phyloP scores from a whole-genome alignment of 1,140 invertebrate genomes.

The Trichonephila inaurata region DNA sequence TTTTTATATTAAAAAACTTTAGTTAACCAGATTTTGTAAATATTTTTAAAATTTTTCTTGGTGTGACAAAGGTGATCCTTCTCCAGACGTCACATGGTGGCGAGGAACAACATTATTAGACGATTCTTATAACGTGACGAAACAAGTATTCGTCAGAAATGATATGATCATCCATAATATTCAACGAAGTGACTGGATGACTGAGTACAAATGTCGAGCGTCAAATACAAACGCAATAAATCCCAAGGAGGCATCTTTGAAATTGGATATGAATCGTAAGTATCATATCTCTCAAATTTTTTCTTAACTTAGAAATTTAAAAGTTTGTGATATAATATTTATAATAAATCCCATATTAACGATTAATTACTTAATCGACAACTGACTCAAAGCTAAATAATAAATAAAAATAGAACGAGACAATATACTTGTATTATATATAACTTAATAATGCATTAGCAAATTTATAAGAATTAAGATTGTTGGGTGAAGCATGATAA shows the following conservation, averaged over 20 bases:
- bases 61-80: constrained; percentile 85
- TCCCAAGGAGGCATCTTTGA: constrained; percentile 78
- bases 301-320: too few species aligned
- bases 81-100: constrained; percentile 90
- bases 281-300: too few species aligned
- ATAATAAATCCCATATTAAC: too few species aligned
- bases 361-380: too few species aligned
- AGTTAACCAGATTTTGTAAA: background rate
- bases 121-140: constrained; percentile 83
- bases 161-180: constrained; percentile 88
- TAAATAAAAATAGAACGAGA: too few species aligned
- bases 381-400: too few species aligned
- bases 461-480: too few species aligned
- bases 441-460: too few species aligned
- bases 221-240: constrained; percentile 79
- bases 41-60: background rate
- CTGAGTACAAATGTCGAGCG: constrained; percentile 87
- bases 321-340: too few species aligned
- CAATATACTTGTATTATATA: too few species aligned
- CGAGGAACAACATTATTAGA: constrained; percentile 90
- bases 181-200: constrained; percentile 88
- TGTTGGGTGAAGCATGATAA: too few species aligned
- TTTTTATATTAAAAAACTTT: too few species aligned
- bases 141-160: constrained; percentile 82
- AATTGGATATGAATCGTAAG: constrained; percentile 80